Percentiles rank a stretch among this genome's conserved stretches.
Evolutionary conservation across 2,797 vertebrate species (phyloP).

Genomic region (Coregonus sp.): DNA sequence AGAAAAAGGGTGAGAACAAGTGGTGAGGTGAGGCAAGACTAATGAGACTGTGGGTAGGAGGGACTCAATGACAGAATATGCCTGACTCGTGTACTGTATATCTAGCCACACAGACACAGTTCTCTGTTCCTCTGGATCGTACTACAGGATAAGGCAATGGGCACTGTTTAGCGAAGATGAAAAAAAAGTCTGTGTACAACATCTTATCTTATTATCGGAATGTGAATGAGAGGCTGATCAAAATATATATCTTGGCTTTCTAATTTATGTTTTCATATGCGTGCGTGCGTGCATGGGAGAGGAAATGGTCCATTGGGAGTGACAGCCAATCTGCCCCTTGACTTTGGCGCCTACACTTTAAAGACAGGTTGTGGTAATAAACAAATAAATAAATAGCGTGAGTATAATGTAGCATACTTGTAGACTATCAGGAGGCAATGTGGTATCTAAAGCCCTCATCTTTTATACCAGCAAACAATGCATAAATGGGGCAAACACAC

Average conservation of each 20-base stretch:
- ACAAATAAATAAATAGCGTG: no score
- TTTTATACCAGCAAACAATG: constrained; percentile 14
- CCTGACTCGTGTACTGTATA: background rate
- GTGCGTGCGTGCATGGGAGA: background rate
- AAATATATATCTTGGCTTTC: background rate
- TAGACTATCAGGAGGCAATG: constrained; percentile 26
- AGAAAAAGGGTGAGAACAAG: background rate
- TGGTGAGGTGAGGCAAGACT: constrained; percentile 13
- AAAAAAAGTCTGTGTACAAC: background rate
- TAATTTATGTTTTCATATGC: background rate
- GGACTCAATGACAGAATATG: background rate
- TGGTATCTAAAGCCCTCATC: constrained; percentile 33
- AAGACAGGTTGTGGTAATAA: background rate
- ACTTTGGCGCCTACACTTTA: background rate
- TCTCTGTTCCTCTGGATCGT: background rate
- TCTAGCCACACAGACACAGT: background rate
- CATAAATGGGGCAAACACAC: background rate
- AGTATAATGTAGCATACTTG: no score
- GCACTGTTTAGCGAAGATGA: background rate
- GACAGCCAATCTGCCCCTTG: background rate
- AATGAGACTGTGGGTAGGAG: constrained; percentile 23
- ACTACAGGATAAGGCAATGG: background rate
- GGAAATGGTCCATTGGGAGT: background rate
- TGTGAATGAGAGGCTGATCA: background rate
- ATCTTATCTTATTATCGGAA: background rate